These are phyloP conservation scores for Drosophila algonquin DNA, from an alignment of 2,888 invertebrate species.

Conservation along the genomic window DNA sequence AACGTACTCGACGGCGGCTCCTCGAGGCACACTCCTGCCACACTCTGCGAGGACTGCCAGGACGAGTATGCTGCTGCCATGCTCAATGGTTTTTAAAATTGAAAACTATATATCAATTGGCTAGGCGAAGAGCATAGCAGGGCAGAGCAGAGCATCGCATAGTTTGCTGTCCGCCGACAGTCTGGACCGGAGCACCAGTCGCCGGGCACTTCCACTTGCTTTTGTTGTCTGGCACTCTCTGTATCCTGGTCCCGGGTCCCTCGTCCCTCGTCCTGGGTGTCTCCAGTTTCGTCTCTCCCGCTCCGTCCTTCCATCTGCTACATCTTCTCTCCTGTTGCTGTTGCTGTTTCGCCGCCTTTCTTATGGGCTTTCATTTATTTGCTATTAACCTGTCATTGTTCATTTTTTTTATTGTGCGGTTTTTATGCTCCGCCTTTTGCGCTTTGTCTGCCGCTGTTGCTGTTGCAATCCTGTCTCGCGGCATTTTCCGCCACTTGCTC, in stretches of 20 bases:
- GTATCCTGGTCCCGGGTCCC: slow-evolving; percentile 17
- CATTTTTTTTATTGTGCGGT: slow-evolving; percentile 80
- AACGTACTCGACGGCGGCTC: slow-evolving; percentile 23
- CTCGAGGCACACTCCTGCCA: slow-evolving; percentile 10
- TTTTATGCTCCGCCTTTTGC: slow-evolving; percentile 61
- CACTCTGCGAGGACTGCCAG: not conserved
- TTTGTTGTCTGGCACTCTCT: slow-evolving; percentile 20
- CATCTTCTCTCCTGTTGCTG: slow-evolving; percentile 8
- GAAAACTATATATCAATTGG: slow-evolving; percentile 82
- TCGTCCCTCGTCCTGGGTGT: not conserved
- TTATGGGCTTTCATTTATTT: slow-evolving; percentile 83
- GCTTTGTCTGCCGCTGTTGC: slow-evolving; percentile 32
- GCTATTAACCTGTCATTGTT: slow-evolving; percentile 84
- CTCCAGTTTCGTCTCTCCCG: not conserved
- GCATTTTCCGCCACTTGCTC: slow-evolving; percentile 71
- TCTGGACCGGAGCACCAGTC: slow-evolving; percentile 18
- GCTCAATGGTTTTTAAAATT: slow-evolving; percentile 77
- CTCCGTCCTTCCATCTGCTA: slow-evolving; percentile 40
- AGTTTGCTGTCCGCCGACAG: slow-evolving; percentile 40
- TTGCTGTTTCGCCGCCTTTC: slow-evolving; percentile 50
- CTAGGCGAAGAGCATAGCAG: slow-evolving; percentile 66
- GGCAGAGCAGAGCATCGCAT: slow-evolving; percentile 45
- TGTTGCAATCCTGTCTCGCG: slow-evolving; percentile 68
- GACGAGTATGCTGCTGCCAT: slow-evolving; percentile 14
- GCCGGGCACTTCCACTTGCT: not conserved